Percentiles rank a stretch among this genome's conserved stretches.
phyloP scores from a whole-genome alignment of 2,797 vertebrate species.

The Rhynchotus rufescens region DNA sequence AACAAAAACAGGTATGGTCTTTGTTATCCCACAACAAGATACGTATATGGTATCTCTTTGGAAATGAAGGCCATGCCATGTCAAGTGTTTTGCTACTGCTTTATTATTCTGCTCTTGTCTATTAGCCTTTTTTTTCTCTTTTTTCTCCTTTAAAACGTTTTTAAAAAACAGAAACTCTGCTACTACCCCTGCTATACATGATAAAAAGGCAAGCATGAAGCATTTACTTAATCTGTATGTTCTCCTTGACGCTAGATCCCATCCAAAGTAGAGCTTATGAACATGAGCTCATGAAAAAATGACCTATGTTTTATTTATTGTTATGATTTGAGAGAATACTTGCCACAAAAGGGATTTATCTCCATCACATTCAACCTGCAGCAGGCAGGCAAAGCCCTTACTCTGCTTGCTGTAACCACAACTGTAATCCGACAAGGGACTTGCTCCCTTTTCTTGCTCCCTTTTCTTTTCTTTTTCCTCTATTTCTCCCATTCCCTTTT shows the following conservation, averaged over 20 bases:
- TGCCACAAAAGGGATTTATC: background rate
- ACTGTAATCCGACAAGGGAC: background rate
- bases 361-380: background rate
- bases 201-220: background rate
- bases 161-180: background rate
- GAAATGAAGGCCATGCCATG: background rate
- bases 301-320: background rate
- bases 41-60: background rate
- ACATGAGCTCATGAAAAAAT: background rate
- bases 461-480: no score
- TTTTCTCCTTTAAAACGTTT: background rate
- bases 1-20: background rate
- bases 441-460: background rate
- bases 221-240: background rate
- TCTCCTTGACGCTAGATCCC: background rate
- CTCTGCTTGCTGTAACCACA: background rate
- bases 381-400: background rate
- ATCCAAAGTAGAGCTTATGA: background rate
- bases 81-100: background rate
- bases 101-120: background rate
- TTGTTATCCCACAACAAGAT: background rate
- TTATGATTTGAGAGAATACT: background rate
- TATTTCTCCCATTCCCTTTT: background rate
- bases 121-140: background rate
- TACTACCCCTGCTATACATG: background rate